Conservation (phyloP, 2,888 invertebrate species). For the Prosopocoilus inquinatus region DNA sequence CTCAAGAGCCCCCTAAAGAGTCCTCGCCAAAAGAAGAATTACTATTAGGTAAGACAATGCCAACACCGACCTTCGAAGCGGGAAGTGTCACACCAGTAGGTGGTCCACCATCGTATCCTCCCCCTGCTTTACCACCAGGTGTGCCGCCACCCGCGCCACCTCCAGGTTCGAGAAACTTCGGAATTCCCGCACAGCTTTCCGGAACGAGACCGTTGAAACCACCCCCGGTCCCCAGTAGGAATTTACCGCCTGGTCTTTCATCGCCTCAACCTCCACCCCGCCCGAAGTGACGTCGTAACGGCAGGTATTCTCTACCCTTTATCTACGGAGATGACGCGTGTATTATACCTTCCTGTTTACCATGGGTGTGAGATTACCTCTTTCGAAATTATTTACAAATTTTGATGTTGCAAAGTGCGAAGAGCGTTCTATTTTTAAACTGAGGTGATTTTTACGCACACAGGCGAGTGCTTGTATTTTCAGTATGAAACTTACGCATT, state of each 20-base stretch:
- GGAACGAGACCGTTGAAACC: slow-evolving; percentile 42
- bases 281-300: slow-evolving; percentile 46
- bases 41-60: slow-evolving; percentile 12
- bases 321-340: slow-evolving; percentile 44
- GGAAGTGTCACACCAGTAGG: slow-evolving; percentile 44
- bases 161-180: slow-evolving; percentile 35
- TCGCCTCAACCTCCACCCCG: slow-evolving; percentile 50
- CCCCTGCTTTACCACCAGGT: slow-evolving; percentile 46
- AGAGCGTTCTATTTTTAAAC: not conserved
- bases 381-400: not conserved
- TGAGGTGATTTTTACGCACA: not conserved
- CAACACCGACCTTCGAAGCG: slow-evolving; percentile 33
- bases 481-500: too few species aligned
- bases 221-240: slow-evolving; percentile 59
- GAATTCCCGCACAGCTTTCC: slow-evolving; percentile 42
- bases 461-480: too few species aligned
- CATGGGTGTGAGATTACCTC: slow-evolving; percentile 39
- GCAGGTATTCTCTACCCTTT: slow-evolving; percentile 46
- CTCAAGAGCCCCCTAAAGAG: slow-evolving; percentile 26
- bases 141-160: slow-evolving; percentile 48
- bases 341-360: slow-evolving; percentile 46
- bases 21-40: slow-evolving; percentile 27
- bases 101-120: slow-evolving; percentile 48
- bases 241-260: slow-evolving; percentile 48
- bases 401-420: not conserved